phyloP scores from a whole-genome alignment of 2,888 invertebrate genomes.

The Frankliniella fusca region DNA sequence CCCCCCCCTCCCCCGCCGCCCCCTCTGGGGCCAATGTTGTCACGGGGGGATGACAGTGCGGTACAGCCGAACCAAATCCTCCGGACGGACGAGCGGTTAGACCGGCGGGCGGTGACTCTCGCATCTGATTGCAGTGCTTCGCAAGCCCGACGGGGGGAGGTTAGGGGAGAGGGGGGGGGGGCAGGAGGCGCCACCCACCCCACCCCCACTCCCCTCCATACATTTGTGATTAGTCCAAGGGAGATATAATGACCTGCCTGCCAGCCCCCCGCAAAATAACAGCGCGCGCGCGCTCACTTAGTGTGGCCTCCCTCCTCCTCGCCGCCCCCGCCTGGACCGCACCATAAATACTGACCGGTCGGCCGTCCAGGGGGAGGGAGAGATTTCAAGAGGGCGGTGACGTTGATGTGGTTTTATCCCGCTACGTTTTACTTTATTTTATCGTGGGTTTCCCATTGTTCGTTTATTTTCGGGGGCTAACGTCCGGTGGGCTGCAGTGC shows the following conservation, averaged over 20 bases:
- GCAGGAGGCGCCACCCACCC: too few species aligned
- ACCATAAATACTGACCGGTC: slow-evolving; percentile 5
- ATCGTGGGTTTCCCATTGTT: slow-evolving; percentile 12
- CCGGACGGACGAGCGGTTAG: background rate
- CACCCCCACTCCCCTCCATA: background rate
- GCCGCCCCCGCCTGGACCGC: background rate
- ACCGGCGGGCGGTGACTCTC: background rate
- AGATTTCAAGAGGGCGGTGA: slow-evolving; percentile 18
- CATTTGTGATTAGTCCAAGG: background rate
- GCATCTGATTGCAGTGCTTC: background rate
- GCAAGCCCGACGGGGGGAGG: background rate
- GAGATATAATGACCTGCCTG: background rate
- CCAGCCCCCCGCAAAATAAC: background rate
- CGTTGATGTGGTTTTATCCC: slow-evolving; percentile 24
- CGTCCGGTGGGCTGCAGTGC: background rate
- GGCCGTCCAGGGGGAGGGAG: background rate
- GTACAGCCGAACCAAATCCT: background rate
- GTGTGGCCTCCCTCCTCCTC: background rate
- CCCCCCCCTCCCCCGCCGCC: background rate
- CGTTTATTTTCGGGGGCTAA: background rate
- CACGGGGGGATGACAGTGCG: background rate
- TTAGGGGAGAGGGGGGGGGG: background rate
- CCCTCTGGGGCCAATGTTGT: background rate
- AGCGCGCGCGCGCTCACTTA: background rate
- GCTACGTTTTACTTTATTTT: slow-evolving; percentile 15